Evolutionary conservation across 2,797 vertebrate genomes (phyloP), one percentile per base, ranked within the genome.

Genomic region (Columba guinea): DNA sequence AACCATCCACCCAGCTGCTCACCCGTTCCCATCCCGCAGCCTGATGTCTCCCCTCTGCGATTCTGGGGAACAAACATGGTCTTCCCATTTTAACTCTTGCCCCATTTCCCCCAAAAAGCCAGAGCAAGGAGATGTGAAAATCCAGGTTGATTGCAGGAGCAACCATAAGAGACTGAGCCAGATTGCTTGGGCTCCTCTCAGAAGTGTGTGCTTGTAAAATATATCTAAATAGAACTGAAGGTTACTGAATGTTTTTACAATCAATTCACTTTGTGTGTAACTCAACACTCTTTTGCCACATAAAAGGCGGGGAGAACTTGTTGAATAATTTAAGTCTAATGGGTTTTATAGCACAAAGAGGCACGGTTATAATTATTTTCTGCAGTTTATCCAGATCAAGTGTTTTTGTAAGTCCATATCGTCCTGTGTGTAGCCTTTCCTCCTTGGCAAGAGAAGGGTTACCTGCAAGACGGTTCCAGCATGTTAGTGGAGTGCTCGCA

Each of bases 401-500:
- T 52, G 30, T 55, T 80, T 82, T 68, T 77, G 2, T 52, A 81
- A 84, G 59, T 80, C 59, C 89, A 0, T 68, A 41, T 78, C 64
- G 92, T 83, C 68, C 27, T 1, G 41, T 6, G 32, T 52, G 59
- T 17, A 87, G 89, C 64, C 23, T 55, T 83, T 63, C 39, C 21
- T 71, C 49, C 71, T 79, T 52, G 74, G 28, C 7, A 67, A 49
- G 21, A 70, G 53, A 93, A 87, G 65, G 32, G 46, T 93, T 98
- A 99, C 99, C 99, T 99, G 99, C 99, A 99, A 87, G 99, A 99
- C 0, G 99, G 99, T 96, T 99, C 98, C 95, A 98, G 98, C 98
- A 98, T 98, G 87, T 98, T 98, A 83, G 98, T 97, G 82, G 99
- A 98, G 96, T 99, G 99, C 97, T 99, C 99, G 85, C 99, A 99